Evolutionary conservation across 30 jellyfish, hydroid and myxozoan genomes (phyloP), one percentile per base, ranked within the genome.

Genomic region (Haliclystus octoradiatus): DNA sequence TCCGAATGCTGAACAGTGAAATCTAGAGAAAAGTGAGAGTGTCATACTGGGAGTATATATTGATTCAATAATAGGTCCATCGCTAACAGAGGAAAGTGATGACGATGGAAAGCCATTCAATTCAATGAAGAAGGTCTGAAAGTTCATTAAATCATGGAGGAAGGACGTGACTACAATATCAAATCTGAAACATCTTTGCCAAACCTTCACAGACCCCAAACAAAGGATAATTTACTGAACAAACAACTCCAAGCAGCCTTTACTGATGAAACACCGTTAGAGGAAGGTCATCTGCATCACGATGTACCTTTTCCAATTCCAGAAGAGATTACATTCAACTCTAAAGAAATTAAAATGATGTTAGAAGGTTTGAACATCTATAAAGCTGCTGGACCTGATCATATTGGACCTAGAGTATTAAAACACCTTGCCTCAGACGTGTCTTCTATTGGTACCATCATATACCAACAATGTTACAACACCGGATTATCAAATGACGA

Each of bases 381-480:
- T 31, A 71, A 71, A 71, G 81, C 81, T 52, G 81, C 74, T 71
- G 81, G 74, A 62, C 73, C 81, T 25, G 81, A 71, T 71, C 64
- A 71, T 50, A 33, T 71, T 68, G 71, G 52, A 35, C 71, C 81
- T 72, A 51, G 72, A 52, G 52, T 50, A 62, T 52, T 71, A 64
- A 51, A 33, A 63, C 64, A 71, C 51, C 81, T 71, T 71, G 81
- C 81, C 72, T 31, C 50, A 34, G 52, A 31, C 73, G 30, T 71
- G 23, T 26, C 81, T 35, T 72, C 81, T 29, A 68, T 67, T 34
- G 73, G 50, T 50, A 68, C 74, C 3, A 63, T 72, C 50, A 52
- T 71, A 62, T 71, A 71, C 72, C 28, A 68, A 51, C 50, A 52
- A 31, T 71, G 62, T 51, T 68, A 50, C 52, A 72, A 67, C 33